phyloP scores from a whole-genome alignment of 2,888 invertebrate genomes.

The Caenorhabditis doughertyi region DNA sequence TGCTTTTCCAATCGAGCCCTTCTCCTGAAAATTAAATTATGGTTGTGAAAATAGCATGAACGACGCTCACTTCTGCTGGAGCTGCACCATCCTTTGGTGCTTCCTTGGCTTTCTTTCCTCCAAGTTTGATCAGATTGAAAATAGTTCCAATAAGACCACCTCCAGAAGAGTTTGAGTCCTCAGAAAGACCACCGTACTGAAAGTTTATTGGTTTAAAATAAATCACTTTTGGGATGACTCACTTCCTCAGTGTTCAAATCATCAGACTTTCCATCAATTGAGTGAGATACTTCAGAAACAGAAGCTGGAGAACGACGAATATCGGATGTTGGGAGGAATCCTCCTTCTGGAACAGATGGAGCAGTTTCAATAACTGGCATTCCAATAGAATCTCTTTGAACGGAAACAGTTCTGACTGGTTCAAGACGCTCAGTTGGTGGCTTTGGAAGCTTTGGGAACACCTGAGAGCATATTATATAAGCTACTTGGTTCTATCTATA shows the following conservation, averaged over 20 bases:
- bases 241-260: constrained; percentile 69
- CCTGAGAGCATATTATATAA: constrained; percentile 44
- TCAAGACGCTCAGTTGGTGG: constrained; percentile 70
- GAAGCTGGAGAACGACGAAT: constrained; percentile 78
- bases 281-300: constrained; percentile 75
- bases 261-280: constrained; percentile 66
- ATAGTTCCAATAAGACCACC: constrained; percentile 82
- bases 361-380: constrained; percentile 69
- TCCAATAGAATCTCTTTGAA: constrained; percentile 46
- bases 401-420: constrained; percentile 36
- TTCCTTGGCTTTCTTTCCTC: constrained; percentile 74
- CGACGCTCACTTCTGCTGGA: constrained; percentile 3
- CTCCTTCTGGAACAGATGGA: constrained; percentile 80
- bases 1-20: constrained; percentile 77
- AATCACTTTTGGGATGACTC: background rate
- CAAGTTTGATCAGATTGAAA: constrained; percentile 79
- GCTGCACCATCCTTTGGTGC: constrained; percentile 22
- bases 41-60: background rate
- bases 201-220: constrained; percentile 12
- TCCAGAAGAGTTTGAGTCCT: constrained; percentile 77
- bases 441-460: constrained; percentile 81
- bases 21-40: constrained; percentile 50
- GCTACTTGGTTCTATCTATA: background rate
- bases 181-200: constrained; percentile 80
- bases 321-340: constrained; percentile 77